Evolutionary conservation across 2,888 invertebrate species (phyloP).

Genomic region (Tetanocera ferruginea): DNA sequence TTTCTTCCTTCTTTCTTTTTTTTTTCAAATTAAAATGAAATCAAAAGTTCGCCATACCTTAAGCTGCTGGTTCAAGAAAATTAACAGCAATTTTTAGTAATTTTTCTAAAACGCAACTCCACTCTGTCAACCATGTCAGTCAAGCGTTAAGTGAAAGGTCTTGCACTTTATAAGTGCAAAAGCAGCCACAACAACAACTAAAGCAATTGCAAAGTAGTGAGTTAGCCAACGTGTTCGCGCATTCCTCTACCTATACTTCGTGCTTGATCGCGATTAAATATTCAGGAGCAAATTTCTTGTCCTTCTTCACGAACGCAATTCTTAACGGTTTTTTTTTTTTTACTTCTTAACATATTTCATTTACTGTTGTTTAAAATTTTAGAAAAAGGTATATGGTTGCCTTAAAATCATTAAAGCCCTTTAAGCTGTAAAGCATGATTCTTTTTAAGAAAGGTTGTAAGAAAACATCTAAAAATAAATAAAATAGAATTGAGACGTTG

Average conservation of each 20-base stretch:
- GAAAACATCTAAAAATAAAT: too few relatives aligned
- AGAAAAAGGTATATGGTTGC: too few relatives aligned
- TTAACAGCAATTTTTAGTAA: conserved; percentile 31
- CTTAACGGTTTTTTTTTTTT: not conserved
- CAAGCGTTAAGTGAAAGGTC: conserved; percentile 49
- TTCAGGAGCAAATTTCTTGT: conserved; percentile 39
- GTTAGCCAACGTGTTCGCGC: not conserved
- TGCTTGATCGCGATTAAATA: conserved; percentile 48
- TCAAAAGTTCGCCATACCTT: conserved; percentile 12
- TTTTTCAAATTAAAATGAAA: conserved; percentile 22
- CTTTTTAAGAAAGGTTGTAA: too few relatives aligned
- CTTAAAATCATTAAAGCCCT: too few relatives aligned
- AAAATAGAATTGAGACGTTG: too few relatives aligned
- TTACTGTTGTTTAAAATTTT: too few relatives aligned
- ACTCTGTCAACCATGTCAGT: not conserved
- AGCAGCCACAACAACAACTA: conserved; percentile 39
- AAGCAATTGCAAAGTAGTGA: not conserved
- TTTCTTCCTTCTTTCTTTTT: not conserved
- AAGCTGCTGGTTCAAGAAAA: not conserved
- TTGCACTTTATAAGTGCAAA: conserved; percentile 46
- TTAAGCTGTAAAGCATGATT: too few relatives aligned
- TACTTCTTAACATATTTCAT: too few relatives aligned
- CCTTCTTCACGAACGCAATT: not conserved
- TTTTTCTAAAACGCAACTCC: not conserved
- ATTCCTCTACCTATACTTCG: conserved; percentile 36